Percentiles rank a stretch among this genome's conserved stretches.
These are phyloP conservation scores for Aphelocoma californica DNA, from an alignment of 2,797 vertebrate genomes.

Conservation along the genomic window DNA sequence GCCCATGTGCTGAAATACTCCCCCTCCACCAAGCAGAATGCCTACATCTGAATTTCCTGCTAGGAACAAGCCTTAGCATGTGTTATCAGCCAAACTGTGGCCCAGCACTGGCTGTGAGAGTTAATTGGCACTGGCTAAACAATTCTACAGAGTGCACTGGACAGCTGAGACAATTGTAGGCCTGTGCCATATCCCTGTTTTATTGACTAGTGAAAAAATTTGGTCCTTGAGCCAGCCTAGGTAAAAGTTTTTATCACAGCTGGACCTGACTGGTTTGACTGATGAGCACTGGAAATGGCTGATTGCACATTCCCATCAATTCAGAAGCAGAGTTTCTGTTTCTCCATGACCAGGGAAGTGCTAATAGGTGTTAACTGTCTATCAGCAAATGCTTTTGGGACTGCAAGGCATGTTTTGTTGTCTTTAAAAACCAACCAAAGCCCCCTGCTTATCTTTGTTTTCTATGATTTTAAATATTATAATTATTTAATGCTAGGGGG, in stretches of 20 bases:
- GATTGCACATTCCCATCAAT: neutral
- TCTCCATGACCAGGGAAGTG: neutral
- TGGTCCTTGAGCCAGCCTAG: neutral
- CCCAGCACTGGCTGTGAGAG: neutral
- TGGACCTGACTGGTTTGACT: neutral
- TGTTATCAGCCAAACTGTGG: neutral
- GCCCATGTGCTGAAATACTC: neutral
- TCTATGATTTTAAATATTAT: neutral
- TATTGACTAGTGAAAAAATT: neutral
- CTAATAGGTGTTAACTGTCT: neutral
- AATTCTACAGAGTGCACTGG: neutral
- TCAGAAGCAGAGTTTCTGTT: neutral
- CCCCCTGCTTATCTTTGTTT: neutral
- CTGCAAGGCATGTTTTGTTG: neutral
- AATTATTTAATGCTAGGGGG: constrained; percentile 69
- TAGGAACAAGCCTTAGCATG: neutral
- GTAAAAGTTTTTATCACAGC: neutral
- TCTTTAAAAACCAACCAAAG: neutral
- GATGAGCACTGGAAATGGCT: neutral
- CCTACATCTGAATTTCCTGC: neutral
- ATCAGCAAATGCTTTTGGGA: neutral
- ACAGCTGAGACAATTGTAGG: neutral
- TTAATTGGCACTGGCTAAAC: neutral
- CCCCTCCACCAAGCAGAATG: neutral
- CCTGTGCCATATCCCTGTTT: neutral